Evolutionary conservation across 2,888 invertebrate species (phyloP), one percentile per base, ranked within the genome.

Genomic region (Alloscopus bannaensis): DNA sequence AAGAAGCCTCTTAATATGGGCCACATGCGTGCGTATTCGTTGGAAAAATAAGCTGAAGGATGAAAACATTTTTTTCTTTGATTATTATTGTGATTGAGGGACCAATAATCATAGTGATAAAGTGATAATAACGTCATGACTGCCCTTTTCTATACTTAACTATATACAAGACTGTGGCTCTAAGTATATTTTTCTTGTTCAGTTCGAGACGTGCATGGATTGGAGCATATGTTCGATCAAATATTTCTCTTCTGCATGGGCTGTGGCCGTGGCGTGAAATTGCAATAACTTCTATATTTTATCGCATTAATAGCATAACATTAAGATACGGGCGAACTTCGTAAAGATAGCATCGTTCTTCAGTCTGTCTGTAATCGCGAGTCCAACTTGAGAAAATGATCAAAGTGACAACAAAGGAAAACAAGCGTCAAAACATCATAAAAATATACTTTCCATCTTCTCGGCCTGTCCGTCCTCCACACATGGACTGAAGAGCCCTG

Each of bases 61-160:
- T 3, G 57, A 57, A 36, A n/a, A n/a, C n/a, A n/a, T n/a, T n/a
- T 59, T 59, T 59, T 59, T 22, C 8, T 45, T 36, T 8, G 8
- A 59, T 31, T 60, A 60, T 60, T 40, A 29, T 59, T 59, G 29
- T 59, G 59, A 59, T 59, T 59, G 59, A 29, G 31, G 28, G 18
- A 59, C 59, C 18, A 59, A 59, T 59, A 52, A 52, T 52, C 29
- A 59, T 59, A 59, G 40, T 22, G 36, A 60, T 60, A 59, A 36
- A 59, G 26, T 59, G 59, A 59, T 59, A 59, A 36, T 20, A 59
- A 36, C 60, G 40, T 60, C 60, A 60, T 36, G 60, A 60, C 60
- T 60, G n/a, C 60, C 40, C 60, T 60, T 60, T 59, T 47, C 8
- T 57, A 16, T 29, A 28, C 47, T 11, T 36, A 13, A 8, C 6